A percentile compares a stretch with the other conserved stretches of the same genome.
These are phyloP conservation scores for Epinotia brunnichana DNA, from an alignment of 2,888 invertebrate genomes.

Conservation along the genomic window DNA sequence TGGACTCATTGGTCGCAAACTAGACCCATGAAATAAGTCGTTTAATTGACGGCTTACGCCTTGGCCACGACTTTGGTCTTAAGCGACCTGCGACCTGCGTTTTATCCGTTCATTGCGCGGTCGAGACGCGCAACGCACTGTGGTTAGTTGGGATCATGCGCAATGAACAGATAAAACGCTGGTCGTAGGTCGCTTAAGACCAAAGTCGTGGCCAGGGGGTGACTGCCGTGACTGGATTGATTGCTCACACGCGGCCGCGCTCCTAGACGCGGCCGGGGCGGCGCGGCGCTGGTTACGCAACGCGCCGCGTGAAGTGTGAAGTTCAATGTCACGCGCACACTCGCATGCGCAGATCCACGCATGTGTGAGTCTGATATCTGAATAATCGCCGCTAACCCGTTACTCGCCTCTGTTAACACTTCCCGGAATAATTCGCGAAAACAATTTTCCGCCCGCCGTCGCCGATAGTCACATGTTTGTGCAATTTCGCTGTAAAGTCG, in stretches of 20 bases:
- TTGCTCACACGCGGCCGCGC: constrained; percentile 46
- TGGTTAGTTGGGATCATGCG: too few species aligned
- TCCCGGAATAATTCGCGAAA: constrained; percentile 80
- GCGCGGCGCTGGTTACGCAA: constrained; percentile 71
- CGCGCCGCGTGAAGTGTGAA: constrained; percentile 80
- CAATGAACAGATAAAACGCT: too few species aligned
- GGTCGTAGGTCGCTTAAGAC: too few species aligned
- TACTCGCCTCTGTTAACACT: constrained; percentile 77
- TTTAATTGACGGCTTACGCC: constrained; percentile 45
- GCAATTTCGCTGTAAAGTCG: constrained; percentile 78
- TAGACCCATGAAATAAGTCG: constrained; percentile 44
- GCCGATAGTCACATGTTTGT: constrained; percentile 66
- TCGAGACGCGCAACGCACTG: too few species aligned
- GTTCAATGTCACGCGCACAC: constrained; percentile 81
- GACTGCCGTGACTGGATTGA: constrained; percentile 48
- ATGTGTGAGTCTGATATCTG: constrained; percentile 68
- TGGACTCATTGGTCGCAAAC: constrained; percentile 4
- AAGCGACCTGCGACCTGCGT: too few species aligned
- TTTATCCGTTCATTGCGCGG: too few species aligned
- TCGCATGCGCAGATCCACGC: constrained; percentile 54
- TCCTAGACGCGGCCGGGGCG: constrained; percentile 51
- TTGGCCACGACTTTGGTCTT: too few species aligned
- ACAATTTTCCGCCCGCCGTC: constrained; percentile 68
- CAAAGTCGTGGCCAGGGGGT: too few species aligned
- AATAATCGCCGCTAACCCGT: constrained; percentile 78